A percentile compares a stretch with the other conserved stretches of the same genome.
Conservation (phyloP, 1,140 invertebrate genomes). For the Sinonovacula constricta region DNA sequence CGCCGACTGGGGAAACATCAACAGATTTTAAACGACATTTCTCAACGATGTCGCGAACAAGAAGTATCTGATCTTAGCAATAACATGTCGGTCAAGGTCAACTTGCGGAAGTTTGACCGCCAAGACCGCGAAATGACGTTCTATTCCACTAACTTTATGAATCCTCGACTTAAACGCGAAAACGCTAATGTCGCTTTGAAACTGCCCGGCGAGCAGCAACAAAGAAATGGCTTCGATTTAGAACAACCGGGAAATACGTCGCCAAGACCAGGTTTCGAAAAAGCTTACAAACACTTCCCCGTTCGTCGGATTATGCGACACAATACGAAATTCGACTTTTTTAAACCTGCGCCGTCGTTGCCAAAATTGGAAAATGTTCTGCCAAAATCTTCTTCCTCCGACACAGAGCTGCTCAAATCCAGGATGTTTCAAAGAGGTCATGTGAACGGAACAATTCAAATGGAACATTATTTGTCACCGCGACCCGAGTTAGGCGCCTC, state of each 20-base stretch:
- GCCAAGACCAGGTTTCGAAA: conserved; percentile 34
- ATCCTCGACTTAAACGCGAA: not conserved
- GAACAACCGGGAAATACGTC: not conserved
- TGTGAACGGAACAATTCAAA: conserved; percentile 45
- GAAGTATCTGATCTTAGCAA: conserved; percentile 53
- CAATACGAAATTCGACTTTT: conserved; percentile 46
- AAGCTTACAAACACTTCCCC: conserved; percentile 57
- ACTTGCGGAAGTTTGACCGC: conserved; percentile 6
- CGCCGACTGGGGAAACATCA: conserved; percentile 64
- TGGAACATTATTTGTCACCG: conserved; percentile 32
- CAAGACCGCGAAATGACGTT: conserved; percentile 38
- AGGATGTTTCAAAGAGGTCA: conserved; percentile 9
- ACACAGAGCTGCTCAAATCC: conserved; percentile 14
- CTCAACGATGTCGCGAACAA: conserved; percentile 62
- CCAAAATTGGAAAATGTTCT: not conserved
- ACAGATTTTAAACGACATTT: conserved; percentile 60
- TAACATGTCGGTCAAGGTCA: conserved; percentile 45
- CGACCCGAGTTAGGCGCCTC: conserved; percentile 39
- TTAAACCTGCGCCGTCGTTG: conserved; percentile 7
- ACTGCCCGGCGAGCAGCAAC: not conserved
- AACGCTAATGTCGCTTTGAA: no score
- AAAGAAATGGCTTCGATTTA: not conserved
- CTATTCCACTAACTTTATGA: conserved; percentile 40
- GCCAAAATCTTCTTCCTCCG: conserved; percentile 26
- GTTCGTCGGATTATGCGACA: conserved; percentile 55